Evolutionary conservation across 2,888 invertebrate species (phyloP).

Genomic region (Leucania comma): DNA sequence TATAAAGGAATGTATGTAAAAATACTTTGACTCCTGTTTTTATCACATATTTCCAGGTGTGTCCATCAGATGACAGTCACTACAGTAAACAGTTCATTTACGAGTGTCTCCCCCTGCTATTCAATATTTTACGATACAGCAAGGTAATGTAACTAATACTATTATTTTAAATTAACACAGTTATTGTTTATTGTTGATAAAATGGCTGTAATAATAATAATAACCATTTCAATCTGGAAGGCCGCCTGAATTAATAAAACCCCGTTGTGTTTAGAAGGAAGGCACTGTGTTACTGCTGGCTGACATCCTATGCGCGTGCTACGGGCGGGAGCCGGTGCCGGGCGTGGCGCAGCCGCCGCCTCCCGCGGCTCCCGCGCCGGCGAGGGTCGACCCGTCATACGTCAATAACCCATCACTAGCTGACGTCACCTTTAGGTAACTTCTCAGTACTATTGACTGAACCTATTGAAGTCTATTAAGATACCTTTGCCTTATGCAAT

Average conservation of each 20-base stretch:
- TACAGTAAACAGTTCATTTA: slow-evolving; percentile 97
- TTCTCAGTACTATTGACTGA: background rate
- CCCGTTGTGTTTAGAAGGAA: slow-evolving; percentile 92
- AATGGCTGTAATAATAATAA: background rate
- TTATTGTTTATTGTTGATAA: background rate
- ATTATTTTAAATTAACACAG: background rate
- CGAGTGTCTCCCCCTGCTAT: slow-evolving; percentile 96
- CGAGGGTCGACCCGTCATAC: slow-evolving; percentile 97
- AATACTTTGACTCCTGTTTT: slow-evolving; percentile 35
- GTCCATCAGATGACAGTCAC: slow-evolving; percentile 94
- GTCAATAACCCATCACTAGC: slow-evolving; percentile 98
- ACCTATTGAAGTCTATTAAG: too few species aligned
- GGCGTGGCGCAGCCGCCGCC: slow-evolving; percentile 88
- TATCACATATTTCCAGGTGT: slow-evolving; percentile 88
- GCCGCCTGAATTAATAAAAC: slow-evolving; percentile 57
- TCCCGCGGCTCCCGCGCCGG: slow-evolving; percentile 91
- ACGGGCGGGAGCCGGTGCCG: slow-evolving; percentile 96
- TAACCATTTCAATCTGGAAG: background rate
- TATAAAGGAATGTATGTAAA: too few species aligned
- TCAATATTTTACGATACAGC: slow-evolving; percentile 97
- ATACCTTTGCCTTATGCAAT: background rate
- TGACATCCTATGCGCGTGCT: slow-evolving; percentile 97
- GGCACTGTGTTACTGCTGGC: slow-evolving; percentile 96
- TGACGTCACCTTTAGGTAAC: slow-evolving; percentile 95
- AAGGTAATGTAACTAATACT: slow-evolving; percentile 91